Percentiles rank a stretch among this genome's conserved stretches.
These are phyloP conservation scores for Hestina assimilis DNA, from an alignment of 1,140 invertebrate species.

Conservation along the genomic window DNA sequence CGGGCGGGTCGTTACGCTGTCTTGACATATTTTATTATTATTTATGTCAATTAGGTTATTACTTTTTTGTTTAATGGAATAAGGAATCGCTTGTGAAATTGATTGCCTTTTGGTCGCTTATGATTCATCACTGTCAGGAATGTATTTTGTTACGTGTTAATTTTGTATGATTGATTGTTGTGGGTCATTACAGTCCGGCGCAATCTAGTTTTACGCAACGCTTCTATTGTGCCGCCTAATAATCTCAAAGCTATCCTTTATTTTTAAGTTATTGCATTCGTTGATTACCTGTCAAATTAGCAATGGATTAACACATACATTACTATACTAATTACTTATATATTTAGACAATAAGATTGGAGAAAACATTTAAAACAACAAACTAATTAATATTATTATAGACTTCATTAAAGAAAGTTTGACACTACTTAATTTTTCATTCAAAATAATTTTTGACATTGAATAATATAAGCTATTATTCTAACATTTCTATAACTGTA, in stretches of 20 bases:
- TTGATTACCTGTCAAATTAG: constrained; percentile 63
- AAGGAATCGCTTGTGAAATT: constrained; percentile 73
- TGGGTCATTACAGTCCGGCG: constrained; percentile 59
- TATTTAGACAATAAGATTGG: neutral
- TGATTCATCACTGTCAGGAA: constrained; percentile 75
- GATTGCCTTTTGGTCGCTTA: constrained; percentile 72
- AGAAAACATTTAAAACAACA: no score
- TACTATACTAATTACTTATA: neutral
- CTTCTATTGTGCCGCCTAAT: constrained; percentile 44
- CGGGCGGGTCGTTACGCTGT: constrained; percentile 66
- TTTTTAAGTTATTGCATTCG: constrained; percentile 15
- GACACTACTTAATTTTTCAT: neutral
- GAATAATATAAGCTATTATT: constrained; percentile 9
- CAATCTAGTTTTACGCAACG: constrained; percentile 73
- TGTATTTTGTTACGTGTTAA: constrained; percentile 73
- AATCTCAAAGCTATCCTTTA: constrained; percentile 1
- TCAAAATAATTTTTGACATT: constrained; percentile 2
- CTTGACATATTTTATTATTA: constrained; percentile 78
- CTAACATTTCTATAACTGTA: constrained; percentile 18
- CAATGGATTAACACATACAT: constrained; percentile 22
- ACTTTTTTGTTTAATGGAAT: constrained; percentile 77
- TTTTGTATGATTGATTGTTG: constrained; percentile 74
- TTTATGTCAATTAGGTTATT: constrained; percentile 79
- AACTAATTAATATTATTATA: no score
- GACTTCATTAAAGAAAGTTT: no score